Evolutionary conservation across 2,113 vertebrate species (phyloP).

Genomic region (Sporophila hypoxantha): DNA sequence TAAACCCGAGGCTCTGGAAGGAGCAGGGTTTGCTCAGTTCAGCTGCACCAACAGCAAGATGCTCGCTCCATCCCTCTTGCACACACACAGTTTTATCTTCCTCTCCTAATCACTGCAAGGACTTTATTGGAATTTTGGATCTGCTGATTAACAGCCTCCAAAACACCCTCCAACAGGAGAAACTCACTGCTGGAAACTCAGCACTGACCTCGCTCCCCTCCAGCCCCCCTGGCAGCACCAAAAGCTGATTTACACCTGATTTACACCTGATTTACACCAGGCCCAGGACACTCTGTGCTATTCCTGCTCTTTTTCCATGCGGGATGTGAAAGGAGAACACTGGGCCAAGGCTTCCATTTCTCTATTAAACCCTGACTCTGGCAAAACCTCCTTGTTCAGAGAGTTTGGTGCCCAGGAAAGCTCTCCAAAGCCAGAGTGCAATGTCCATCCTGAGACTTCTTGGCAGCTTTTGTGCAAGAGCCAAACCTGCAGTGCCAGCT

Average conservation of each 20-base stretch:
- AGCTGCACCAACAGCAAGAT: background rate
- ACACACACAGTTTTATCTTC: background rate
- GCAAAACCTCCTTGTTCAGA: background rate
- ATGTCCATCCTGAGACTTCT: background rate
- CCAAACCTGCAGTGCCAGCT: background rate
- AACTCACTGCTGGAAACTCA: background rate
- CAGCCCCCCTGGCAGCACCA: rapidly evolving
- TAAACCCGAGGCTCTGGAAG: background rate
- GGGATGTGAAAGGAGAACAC: background rate
- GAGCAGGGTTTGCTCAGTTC: background rate
- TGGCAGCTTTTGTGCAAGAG: background rate
- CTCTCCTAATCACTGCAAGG: background rate
- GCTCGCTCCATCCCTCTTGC: background rate
- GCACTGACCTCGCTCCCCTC: background rate
- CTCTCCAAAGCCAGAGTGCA: background rate
- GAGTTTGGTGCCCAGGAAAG: background rate
- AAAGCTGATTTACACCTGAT: background rate
- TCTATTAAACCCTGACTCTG: background rate
- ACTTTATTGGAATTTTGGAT: background rate
- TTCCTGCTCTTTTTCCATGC: background rate
- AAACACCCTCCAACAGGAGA: background rate
- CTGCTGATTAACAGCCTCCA: background rate
- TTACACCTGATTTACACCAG: background rate
- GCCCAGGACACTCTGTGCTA: background rate
- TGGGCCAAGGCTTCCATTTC: slow-evolving; percentile 25